Evolutionary conservation across 1,140 invertebrate species (phyloP).

Genomic region (Stenopsyche tienmushanensis): DNA sequence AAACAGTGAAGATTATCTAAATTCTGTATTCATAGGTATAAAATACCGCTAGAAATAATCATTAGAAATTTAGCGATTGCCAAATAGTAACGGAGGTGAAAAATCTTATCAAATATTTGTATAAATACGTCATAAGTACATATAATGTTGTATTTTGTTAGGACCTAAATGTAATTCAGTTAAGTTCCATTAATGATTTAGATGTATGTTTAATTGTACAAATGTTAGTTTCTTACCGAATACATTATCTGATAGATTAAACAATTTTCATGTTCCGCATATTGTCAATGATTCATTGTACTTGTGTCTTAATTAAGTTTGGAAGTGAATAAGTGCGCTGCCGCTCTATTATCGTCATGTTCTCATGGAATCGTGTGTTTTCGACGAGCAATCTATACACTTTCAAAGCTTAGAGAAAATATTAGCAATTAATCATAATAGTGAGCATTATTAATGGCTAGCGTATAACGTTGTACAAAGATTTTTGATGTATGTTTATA

Average conservation of each 20-base stretch:
- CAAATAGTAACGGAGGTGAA: not conserved
- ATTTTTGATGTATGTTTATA: constrained; percentile 4
- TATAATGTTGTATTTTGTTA: not conserved
- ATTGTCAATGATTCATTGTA: constrained; percentile 25
- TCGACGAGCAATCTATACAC: not conserved
- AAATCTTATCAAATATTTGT: not conserved
- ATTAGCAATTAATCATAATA: constrained; percentile 11
- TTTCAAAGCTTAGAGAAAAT: not conserved
- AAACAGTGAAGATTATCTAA: too few species aligned
- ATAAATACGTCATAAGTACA: not conserved
- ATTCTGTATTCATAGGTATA: too few species aligned
- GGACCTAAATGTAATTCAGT: not conserved
- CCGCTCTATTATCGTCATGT: not conserved
- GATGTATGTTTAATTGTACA: constrained; percentile 31
- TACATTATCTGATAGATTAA: constrained; percentile 24
- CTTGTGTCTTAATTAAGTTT: constrained; percentile 24
- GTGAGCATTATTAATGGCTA: not conserved
- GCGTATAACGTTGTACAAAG: constrained; percentile 26
- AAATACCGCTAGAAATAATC: too few species aligned
- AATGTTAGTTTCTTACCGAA: constrained; percentile 28
- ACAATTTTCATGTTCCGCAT: constrained; percentile 27
- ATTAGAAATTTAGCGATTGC: constrained; percentile 10
- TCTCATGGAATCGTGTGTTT: not conserved
- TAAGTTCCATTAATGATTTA: constrained; percentile 26
- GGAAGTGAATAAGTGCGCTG: not conserved